Evolutionary conservation across 2,113 vertebrate genomes (phyloP).

Genomic region (Dasyornis broadbenti): DNA sequence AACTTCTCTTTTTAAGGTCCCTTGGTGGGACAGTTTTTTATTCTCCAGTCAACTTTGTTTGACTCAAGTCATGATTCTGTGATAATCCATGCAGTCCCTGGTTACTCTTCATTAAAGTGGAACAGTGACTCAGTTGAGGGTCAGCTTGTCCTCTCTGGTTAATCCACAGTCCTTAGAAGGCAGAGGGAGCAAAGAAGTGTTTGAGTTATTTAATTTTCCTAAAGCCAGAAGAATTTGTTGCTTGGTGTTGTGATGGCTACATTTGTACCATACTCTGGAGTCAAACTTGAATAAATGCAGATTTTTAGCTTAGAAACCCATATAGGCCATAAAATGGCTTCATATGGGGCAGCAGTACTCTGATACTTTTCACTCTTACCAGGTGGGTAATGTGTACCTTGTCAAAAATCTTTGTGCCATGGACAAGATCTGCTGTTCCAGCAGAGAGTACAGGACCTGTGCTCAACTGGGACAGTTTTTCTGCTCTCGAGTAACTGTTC

Average conservation of each 20-base stretch:
- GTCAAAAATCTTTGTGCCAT: neutral
- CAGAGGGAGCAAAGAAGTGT: neutral
- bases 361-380: neutral
- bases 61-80: neutral
- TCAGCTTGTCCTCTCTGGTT: neutral
- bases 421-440: neutral
- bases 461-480: neutral
- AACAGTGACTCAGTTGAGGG: neutral
- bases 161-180: neutral
- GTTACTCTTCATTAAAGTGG: neutral
- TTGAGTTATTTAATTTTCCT: neutral
- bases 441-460: neutral
- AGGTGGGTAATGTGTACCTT: fast-evolving
- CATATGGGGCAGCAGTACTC: neutral
- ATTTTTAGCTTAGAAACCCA: neutral
- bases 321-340: neutral
- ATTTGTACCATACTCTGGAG: neutral
- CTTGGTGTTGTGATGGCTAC: neutral
- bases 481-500: neutral
- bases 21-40: neutral
- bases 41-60: neutral
- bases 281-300: neutral
- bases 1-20: neutral
- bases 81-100: neutral
- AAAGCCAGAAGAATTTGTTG: neutral